Conservation (phyloP, 2,888 invertebrate genomes). For the Linnaemya vulpina region DNA sequence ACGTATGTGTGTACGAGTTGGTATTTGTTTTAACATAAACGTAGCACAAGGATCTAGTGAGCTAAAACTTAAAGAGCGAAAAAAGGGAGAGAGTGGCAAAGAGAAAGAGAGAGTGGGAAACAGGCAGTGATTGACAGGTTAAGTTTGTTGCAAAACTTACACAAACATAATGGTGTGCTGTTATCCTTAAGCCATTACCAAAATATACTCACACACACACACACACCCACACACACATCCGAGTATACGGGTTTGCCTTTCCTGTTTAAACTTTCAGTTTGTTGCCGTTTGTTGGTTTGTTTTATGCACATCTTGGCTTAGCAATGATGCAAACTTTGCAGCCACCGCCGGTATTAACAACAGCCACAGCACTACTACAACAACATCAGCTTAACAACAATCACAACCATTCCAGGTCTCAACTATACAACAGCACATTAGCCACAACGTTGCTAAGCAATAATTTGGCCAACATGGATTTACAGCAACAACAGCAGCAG, state of each 20-base stretch:
- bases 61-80: slow-evolving; percentile 11
- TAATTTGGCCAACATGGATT: slow-evolving; percentile 78
- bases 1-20: slow-evolving; percentile 7
- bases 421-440: slow-evolving; percentile 67
- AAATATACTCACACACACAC: slow-evolving; percentile 6
- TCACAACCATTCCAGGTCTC: slow-evolving; percentile 68
- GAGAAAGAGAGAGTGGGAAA: slow-evolving; percentile 28
- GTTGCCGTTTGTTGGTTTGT: slow-evolving; percentile 42
- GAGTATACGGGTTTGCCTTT: slow-evolving; percentile 9
- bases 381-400: slow-evolving; percentile 74
- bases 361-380: slow-evolving; percentile 70
- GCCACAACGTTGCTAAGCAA: slow-evolving; percentile 72
- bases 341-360: slow-evolving; percentile 77
- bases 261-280: slow-evolving; percentile 47
- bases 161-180: neutral
- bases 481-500: slow-evolving; percentile 72
- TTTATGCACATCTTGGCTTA: slow-evolving; percentile 77
- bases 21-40: neutral
- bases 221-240: neutral
- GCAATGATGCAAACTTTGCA: slow-evolving; percentile 82
- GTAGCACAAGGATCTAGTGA: slow-evolving; percentile 31
- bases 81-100: slow-evolving; percentile 30
- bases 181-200: slow-evolving; percentile 46
- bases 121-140: slow-evolving; percentile 66
- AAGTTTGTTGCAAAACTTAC: slow-evolving; percentile 40